Evolutionary conservation across 2,888 invertebrate species (phyloP), one percentile per base, ranked within the genome.

Genomic region (Callimorpha dominula): DNA sequence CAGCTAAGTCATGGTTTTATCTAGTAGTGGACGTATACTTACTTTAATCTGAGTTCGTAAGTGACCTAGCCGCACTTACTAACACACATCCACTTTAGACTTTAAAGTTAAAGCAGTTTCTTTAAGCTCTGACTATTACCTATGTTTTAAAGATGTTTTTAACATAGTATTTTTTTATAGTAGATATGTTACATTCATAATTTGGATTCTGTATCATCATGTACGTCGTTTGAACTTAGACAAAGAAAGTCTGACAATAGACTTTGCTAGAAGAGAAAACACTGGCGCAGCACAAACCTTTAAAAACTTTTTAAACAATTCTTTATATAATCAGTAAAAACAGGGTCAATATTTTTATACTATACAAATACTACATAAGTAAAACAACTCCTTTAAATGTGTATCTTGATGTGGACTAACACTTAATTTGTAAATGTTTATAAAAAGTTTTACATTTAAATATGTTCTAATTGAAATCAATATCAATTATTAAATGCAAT

Each of bases 401-500:
- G 1, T 1, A 31, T 31, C 31, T 31, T 31, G 9, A 6, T 46
- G 43, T 46, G 43, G 1, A 0, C 4, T 46, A 46, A 4, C 6
- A 57, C 57, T 1, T 1, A 31, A 31, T 60, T 60, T 1, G 60
- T 60, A 14, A 20, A 20, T 52, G 20, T 57, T 57, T 20, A 57
- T 11, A 57, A 57, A 9, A 20, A 31, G 31, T 60, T 60, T 60
- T 60, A 60, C 1, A 31, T 60, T 12, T 11, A 60, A 60, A 60
- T 60, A 31, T 31, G 14, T 14, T 4, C 4, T 7, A 4, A 60
- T 31, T 60, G 11, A 60, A 31, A 60, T 31, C 31, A 60, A 60
- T 60, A 31, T 31, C 14, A 60, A 60, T 31, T 60, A 60, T 60
- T 50, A 54, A 54, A 68, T 62, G 57, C 9, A 54, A 70, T 57